Percentiles rank a stretch among this genome's conserved stretches.
phyloP scores from a whole-genome alignment of 2,113 vertebrate genomes.

The Turdus rufiventris region DNA sequence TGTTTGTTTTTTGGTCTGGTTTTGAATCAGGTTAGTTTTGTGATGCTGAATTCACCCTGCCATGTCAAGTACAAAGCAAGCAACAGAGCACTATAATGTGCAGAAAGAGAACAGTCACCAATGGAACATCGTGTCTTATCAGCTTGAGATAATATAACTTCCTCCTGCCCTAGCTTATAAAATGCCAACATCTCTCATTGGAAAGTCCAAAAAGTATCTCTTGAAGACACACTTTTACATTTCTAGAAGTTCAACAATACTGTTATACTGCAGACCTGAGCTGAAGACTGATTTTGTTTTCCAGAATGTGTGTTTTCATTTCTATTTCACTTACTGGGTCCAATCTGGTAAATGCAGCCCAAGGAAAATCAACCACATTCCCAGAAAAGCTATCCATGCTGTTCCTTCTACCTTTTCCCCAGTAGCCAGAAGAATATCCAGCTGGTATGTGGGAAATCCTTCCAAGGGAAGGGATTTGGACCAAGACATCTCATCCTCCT shows the following conservation, averaged over 20 bases:
- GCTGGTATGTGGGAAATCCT: background rate
- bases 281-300: background rate
- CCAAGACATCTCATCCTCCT: background rate
- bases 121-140: background rate
- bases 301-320: background rate
- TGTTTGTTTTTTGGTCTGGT: background rate
- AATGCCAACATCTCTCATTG: background rate
- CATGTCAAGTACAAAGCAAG: background rate
- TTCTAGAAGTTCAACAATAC: background rate
- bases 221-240: background rate
- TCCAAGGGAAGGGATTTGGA: background rate
- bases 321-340: background rate
- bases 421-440: background rate
- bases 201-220: background rate
- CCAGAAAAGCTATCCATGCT: background rate
- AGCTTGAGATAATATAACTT: background rate
- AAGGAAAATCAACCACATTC: background rate
- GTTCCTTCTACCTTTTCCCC: background rate
- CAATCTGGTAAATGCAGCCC: background rate
- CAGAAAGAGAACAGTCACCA: background rate
- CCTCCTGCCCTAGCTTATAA: background rate
- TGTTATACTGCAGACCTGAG: background rate
- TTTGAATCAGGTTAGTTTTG: background rate
- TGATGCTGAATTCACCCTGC: background rate
- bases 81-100: background rate